phyloP scores from a whole-genome alignment of 1,140 invertebrate species.

The Papilio polyxenes region DNA sequence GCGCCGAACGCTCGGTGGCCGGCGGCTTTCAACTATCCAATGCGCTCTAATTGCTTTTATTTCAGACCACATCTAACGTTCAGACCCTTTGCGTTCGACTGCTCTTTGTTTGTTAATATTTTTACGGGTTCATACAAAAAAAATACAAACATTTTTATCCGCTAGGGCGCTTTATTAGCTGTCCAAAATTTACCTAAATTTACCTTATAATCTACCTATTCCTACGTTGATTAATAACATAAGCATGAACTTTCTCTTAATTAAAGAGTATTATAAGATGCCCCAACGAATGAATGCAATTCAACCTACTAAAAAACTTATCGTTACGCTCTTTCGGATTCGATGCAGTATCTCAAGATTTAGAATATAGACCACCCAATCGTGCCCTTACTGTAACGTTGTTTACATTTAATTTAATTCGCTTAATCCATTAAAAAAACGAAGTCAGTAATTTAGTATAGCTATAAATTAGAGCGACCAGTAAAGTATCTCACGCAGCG shows the following conservation, averaged over 20 bases:
- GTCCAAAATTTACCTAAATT: too few relatives aligned
- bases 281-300: background rate
- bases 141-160: background rate
- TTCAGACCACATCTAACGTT: slow-evolving; percentile 63
- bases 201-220: background rate
- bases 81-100: slow-evolving; percentile 40
- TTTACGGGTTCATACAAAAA: background rate
- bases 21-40: slow-evolving; percentile 63
- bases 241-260: background rate
- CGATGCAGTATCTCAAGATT: background rate
- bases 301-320: background rate
- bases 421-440: slow-evolving; percentile 1
- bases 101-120: slow-evolving; percentile 21
- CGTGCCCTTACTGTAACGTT: background rate
- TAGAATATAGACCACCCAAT: background rate
- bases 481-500: slow-evolving; percentile 12
- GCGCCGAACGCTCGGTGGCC: slow-evolving; percentile 63
- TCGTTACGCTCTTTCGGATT: background rate
- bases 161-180: background rate
- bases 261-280: background rate
- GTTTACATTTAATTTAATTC: slow-evolving; percentile 1
- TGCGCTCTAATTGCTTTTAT: slow-evolving; percentile 57
- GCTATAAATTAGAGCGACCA: slow-evolving; percentile 20
- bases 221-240: background rate
- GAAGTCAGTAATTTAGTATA: slow-evolving; percentile 12